phyloP scores from a whole-genome alignment of 1,140 invertebrate species.

The Charaxes varanes region DNA sequence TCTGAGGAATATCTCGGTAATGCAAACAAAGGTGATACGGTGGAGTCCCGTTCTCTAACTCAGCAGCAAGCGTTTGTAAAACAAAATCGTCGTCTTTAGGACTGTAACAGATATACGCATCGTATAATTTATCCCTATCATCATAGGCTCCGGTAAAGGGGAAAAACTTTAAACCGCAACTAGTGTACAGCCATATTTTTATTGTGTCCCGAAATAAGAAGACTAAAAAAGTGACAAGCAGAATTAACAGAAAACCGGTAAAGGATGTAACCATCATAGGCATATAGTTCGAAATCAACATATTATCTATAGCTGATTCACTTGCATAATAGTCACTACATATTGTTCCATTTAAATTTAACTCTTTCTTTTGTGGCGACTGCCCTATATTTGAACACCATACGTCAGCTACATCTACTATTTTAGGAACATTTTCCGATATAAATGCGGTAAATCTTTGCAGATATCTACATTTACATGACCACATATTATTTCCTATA shows the following conservation, averaged over 20 bases:
- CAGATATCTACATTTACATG: constrained; percentile 91
- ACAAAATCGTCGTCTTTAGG: constrained; percentile 95
- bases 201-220: constrained; percentile 90
- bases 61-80: constrained; percentile 86
- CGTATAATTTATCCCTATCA: constrained; percentile 91
- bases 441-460: constrained; percentile 89
- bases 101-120: constrained; percentile 95
- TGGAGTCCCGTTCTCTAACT: constrained; percentile 86
- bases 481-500: constrained; percentile 89
- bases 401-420: constrained; percentile 83
- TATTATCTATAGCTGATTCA: constrained; percentile 86
- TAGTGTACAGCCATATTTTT: constrained; percentile 90
- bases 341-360: constrained; percentile 87
- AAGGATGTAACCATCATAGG: constrained; percentile 86
- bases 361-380: constrained; percentile 79
- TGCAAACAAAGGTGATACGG: constrained; percentile 91
- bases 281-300: constrained; percentile 88
- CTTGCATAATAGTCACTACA: constrained; percentile 89
- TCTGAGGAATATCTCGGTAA: constrained; percentile 85
- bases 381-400: constrained; percentile 84
- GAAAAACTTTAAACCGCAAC: constrained; percentile 88
- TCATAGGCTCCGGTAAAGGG: constrained; percentile 78
- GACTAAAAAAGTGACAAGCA: constrained; percentile 82
- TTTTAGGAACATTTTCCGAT: constrained; percentile 84
- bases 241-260: constrained; percentile 81